Evolutionary conservation across 2,797 vertebrate genomes (phyloP).

Genomic region (Cheirogaleus major): DNA sequence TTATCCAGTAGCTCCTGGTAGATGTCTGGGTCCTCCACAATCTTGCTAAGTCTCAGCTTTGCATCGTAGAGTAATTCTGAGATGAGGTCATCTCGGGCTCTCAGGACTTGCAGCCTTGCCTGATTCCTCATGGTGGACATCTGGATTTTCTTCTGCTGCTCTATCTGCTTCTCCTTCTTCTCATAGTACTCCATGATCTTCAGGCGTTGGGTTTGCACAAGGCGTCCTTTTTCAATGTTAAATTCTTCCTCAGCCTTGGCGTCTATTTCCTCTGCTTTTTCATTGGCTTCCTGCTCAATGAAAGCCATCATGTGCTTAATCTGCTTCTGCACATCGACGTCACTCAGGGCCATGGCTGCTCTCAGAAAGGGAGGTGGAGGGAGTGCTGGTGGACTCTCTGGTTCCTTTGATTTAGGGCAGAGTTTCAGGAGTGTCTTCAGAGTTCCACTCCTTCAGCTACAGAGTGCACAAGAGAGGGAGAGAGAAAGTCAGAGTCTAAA

Average conservation of each 20-base stretch:
- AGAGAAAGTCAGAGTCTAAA: not conserved
- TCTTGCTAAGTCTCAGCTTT: conserved; percentile 89
- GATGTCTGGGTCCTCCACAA: conserved; percentile 89
- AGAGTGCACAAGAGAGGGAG: not conserved
- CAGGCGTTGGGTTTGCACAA: conserved; percentile 96
- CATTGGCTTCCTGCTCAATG: conserved; percentile 98
- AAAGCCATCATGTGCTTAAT: conserved; percentile 99
- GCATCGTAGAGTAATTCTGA: conserved; percentile 93
- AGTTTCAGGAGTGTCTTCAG: not conserved
- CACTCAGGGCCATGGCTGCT: conserved; percentile 67
- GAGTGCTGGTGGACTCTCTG: not conserved
- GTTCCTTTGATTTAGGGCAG: not conserved
- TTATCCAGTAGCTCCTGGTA: conserved; percentile 93
- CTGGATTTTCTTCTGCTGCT: conserved; percentile 99
- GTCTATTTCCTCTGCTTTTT: conserved; percentile 98
- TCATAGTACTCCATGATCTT: conserved; percentile 99
- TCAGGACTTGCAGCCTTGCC: conserved; percentile 95
- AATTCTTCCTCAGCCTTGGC: conserved; percentile 99
- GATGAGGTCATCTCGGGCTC: conserved; percentile 95
- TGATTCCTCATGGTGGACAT: conserved; percentile 98
- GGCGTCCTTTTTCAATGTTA: conserved; percentile 97
- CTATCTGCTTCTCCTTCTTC: conserved; percentile 99
- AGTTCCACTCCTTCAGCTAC: not conserved
- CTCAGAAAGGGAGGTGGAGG: not conserved
- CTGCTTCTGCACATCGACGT: conserved; percentile 81